A percentile compares a stretch with the other conserved stretches of the same genome.
Evolutionary conservation across 1,140 invertebrate species (phyloP).

Genomic region (Tribolium castaneum): DNA sequence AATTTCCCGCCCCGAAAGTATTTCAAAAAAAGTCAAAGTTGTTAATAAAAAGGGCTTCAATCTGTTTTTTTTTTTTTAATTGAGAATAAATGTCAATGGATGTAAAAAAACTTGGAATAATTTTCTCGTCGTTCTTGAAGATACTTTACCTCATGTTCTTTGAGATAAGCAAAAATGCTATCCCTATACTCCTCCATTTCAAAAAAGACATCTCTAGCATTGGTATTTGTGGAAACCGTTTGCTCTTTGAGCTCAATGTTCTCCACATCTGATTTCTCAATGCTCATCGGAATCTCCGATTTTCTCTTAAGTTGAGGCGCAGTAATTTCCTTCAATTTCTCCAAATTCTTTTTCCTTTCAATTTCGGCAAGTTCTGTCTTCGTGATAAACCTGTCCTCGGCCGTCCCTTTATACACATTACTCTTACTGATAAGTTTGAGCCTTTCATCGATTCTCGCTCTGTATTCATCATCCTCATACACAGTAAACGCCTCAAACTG

Average conservation of each 20-base stretch:
- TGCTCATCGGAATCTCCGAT: conserved; percentile 62
- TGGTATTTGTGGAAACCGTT: conserved; percentile 35
- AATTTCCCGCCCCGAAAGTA: too few relatives aligned
- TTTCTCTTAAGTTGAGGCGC: not conserved
- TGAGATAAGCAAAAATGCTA: conserved; percentile 86
- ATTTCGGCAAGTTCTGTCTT: conserved; percentile 52
- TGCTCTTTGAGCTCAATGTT: conserved; percentile 54
- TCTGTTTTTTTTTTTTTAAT: too few relatives aligned
- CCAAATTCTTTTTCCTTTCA: conserved; percentile 45
- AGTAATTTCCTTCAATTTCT: conserved; percentile 31
- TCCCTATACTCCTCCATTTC: conserved; percentile 81
- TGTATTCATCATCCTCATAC: conserved; percentile 73
- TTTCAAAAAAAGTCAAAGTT: too few relatives aligned
- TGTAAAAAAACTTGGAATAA: too few relatives aligned
- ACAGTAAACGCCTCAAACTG: conserved; percentile 79
- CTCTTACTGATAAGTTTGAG: conserved; percentile 46
- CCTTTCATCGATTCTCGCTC: conserved; percentile 59
- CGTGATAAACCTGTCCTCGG: conserved; percentile 54
- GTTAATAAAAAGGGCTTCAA: too few relatives aligned
- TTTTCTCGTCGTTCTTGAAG: not conserved
- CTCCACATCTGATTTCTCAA: conserved; percentile 63
- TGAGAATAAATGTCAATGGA: too few relatives aligned
- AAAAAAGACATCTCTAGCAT: conserved; percentile 68
- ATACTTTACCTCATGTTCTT: conserved; percentile 77
- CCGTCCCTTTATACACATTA: conserved; percentile 54